phyloP scores from a whole-genome alignment of 2,888 invertebrate genomes.

The Aplocera efformata region DNA sequence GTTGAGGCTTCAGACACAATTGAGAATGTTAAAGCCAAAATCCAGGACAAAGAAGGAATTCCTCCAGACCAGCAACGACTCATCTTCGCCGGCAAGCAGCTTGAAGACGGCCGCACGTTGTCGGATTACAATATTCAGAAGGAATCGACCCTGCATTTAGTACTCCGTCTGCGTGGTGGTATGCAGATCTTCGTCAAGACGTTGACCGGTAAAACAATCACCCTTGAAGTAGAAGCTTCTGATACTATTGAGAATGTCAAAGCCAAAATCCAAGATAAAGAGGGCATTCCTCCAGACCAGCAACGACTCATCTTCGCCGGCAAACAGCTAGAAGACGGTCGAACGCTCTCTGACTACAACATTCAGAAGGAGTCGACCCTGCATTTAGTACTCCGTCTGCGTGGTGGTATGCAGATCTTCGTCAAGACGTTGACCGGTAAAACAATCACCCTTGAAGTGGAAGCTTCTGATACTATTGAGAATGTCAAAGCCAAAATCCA shows the following conservation, averaged over 20 bases:
- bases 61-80: slow-evolving; percentile 25
- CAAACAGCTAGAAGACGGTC: slow-evolving; percentile 17
- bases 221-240: slow-evolving; percentile 16
- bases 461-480: slow-evolving; percentile 13
- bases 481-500: slow-evolving; percentile 14
- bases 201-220: slow-evolving; percentile 19
- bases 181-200: slow-evolving; percentile 23
- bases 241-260: slow-evolving; percentile 15
- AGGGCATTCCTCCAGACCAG: slow-evolving; percentile 20
- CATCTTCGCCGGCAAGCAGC: slow-evolving; percentile 26
- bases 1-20: slow-evolving; percentile 23
- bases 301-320: slow-evolving; percentile 18
- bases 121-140: slow-evolving; percentile 27
- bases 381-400: slow-evolving; percentile 8
- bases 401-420: slow-evolving; percentile 17
- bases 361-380: slow-evolving; percentile 10
- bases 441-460: slow-evolving; percentile 10
- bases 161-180: slow-evolving; percentile 23
- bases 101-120: slow-evolving; percentile 23
- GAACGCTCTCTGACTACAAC: slow-evolving; percentile 16
- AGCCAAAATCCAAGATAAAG: slow-evolving; percentile 19
- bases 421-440: slow-evolving; percentile 12
- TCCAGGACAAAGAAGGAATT: slow-evolving; percentile 25
- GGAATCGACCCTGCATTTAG: slow-evolving; percentile 23
- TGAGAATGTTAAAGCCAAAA: slow-evolving; percentile 23